These are phyloP conservation scores for Patella caerulea DNA, from an alignment of 2,888 invertebrate genomes.

Conservation along the genomic window DNA sequence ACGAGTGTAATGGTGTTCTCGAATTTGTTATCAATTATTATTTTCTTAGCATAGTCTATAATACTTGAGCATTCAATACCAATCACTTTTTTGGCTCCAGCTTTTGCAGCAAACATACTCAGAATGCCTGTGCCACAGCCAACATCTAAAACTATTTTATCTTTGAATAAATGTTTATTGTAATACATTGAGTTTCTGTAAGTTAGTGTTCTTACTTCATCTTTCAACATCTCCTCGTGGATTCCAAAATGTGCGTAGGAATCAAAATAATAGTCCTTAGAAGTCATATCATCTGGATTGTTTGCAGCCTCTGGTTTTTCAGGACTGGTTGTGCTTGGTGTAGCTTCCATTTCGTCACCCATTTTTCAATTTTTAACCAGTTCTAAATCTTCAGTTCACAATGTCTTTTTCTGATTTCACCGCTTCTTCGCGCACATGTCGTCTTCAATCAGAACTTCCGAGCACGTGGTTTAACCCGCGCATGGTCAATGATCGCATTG, in stretches of 20 bases:
- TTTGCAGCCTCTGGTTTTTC: conserved; percentile 31
- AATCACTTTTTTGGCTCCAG: conserved; percentile 94
- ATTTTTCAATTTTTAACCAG: too few species aligned
- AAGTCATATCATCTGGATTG: conserved; percentile 88
- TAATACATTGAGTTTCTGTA: conserved; percentile 99
- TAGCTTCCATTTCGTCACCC: too few species aligned
- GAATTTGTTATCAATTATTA: conserved; percentile 80
- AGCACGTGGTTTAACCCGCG: too few species aligned
- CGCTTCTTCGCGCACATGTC: too few species aligned
- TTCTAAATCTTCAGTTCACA: too few species aligned
- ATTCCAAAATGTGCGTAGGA: conserved; percentile 99
- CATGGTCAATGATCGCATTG: too few species aligned
- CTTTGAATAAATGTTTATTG: conserved; percentile 97
- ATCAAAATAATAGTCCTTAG: conserved; percentile 99
- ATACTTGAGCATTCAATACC: conserved; percentile 99
- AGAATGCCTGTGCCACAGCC: conserved; percentile 99
- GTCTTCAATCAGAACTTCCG: too few species aligned
- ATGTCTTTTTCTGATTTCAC: too few species aligned
- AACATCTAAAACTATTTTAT: conserved; percentile 93
- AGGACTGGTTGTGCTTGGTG: conserved; percentile 31
- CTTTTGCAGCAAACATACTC: conserved; percentile 99
- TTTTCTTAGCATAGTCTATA: conserved; percentile 95
- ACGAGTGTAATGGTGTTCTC: conserved; percentile 72
- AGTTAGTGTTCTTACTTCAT: conserved; percentile 97
- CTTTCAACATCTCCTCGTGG: conserved; percentile 99